Base-by-base conservation (phyloP, 2,888 invertebrate species). In the Eulithis testata region DNA sequence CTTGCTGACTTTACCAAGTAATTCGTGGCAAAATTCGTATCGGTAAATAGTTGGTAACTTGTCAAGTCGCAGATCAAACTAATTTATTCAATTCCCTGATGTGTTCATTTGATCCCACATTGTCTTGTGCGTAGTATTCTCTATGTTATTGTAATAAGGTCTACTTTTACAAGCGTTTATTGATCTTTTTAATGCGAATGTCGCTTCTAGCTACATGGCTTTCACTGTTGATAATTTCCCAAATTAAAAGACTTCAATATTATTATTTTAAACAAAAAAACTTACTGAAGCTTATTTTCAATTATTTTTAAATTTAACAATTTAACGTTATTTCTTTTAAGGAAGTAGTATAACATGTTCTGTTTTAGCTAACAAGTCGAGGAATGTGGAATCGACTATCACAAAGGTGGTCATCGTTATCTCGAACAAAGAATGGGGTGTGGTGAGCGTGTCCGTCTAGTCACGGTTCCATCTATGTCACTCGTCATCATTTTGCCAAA, bases 361-460 rank as follows among this genome's bases (percentile, higher is more conserved):
- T 27, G 40, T 60, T 65, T 56, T 47, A 61, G 53, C 54, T 61
- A 64, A 59, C 68, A 61, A 59, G 56, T 56, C 53, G 40, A 64
- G 55, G 66, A 65, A 69, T 67, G 67, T 67, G 65, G 47, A 31
- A 63, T 55, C 14, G 57, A 50, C 60, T 66, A 65, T 65, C 66
- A 58, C 66, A 63, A 61, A 66, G 65, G 68, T 70, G 70, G 70
- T 53, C 68, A 70, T 65, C 66, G 71, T 71, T 72, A 74, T 74
- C 71, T 70, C 63, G 51, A 69, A 72, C 74, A 72, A 70, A 72
- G 69, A 67, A 67, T 59, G 55, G 61, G 70, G 73, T 58, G 70
- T 60, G 69, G 51, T 52, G 50, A 49, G 69, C 58, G 62, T 53
- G 70, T 36, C 54, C 36, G 43, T 12, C 54, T 54, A 66, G 56